Base-by-base conservation (phyloP, 2,888 invertebrate genomes). In the Apamea sordens region DNA sequence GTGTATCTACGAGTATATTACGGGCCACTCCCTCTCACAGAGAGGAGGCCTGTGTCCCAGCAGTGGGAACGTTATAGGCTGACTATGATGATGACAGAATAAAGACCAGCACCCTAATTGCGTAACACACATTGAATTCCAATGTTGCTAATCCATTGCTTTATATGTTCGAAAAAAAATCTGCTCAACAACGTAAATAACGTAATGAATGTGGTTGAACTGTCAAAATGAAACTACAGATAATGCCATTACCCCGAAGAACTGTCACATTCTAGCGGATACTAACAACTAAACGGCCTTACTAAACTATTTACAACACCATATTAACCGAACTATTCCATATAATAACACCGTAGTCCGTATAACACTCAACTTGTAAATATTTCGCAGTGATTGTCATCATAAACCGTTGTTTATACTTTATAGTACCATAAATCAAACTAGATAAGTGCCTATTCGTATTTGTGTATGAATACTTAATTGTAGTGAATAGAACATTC, bases 371-470 rank as follows among this genome's bases (percentile, higher is more conserved):
- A 65, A 84, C 77, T 59, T 47, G 82, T 82, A 79, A 80, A 86
- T 86, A 87, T 82, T 84, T 79, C 83, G 73, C 73, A 86, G 79
- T 80, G 82, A 89, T 89, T 88, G 88, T 89, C 86, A 82, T 85
- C 86, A 77, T 85, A 87, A 84, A 88, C 36, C 44, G 78, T 75
- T 84, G 83, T 88, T 89, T 89, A 88, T 86, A 80, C 73, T 89
- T 90, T 90, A 90, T 85, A 76, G 81, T 77, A 32, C 24, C 84
- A 89, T 89, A 90, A 90, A 89, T 86, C 83, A 77, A 84, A 87
- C 81, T 81, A 88, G 86, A 87, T 89, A 90, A 86, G 59, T 75
- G 83, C 41, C 41, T 41, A 41, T 78, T 82, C 53, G 72, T 89
- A 89, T 88, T 88, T 88, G 79, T 86, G 83, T 86, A 85, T 86